Evolutionary conservation across 2,888 invertebrate genomes (phyloP).

Genomic region (Hedychridium roseum): DNA sequence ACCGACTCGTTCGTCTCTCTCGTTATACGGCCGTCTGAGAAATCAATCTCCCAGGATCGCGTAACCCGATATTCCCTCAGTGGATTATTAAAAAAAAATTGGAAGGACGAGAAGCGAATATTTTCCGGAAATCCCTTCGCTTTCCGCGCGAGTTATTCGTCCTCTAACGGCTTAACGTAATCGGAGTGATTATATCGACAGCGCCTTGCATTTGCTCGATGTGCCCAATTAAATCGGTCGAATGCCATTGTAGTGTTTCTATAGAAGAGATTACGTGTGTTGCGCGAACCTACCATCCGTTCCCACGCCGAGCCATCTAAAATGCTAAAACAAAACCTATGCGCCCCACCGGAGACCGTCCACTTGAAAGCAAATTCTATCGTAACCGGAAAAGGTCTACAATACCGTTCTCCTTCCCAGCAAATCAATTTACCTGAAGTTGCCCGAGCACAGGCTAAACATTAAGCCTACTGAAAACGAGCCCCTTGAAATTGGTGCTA

Average conservation of each 20-base stretch:
- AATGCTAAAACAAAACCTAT: slow-evolving; percentile 57
- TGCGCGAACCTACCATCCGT: slow-evolving; percentile 44
- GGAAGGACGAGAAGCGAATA: slow-evolving; percentile 3
- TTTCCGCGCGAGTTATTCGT: slow-evolving; percentile 10
- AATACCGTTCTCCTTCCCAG: slow-evolving; percentile 12
- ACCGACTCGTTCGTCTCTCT: slow-evolving; percentile 38
- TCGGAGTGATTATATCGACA: background rate
- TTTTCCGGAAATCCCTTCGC: background rate
- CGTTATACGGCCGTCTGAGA: slow-evolving; percentile 49
- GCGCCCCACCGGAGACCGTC: slow-evolving; percentile 15
- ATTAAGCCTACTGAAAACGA: no score
- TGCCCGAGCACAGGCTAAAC: no score
- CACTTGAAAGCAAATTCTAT: slow-evolving; percentile 41
- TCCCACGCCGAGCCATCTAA: slow-evolving; percentile 58
- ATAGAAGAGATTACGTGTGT: slow-evolving; percentile 27
- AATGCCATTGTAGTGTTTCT: slow-evolving; percentile 37
- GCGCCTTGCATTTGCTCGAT: background rate
- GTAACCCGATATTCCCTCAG: slow-evolving; percentile 38
- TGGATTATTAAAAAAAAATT: slow-evolving; percentile 3
- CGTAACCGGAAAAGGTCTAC: slow-evolving; percentile 23
- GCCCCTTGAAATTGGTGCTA: no score
- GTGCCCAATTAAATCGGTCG: slow-evolving; percentile 16
- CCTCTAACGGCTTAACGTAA: slow-evolving; percentile 1
- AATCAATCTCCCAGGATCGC: slow-evolving; percentile 57
- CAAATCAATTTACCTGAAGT: slow-evolving; percentile 8